Percentiles rank a stretch among this genome's conserved stretches.
Conservation (phyloP, 2,888 invertebrate species). For the Microplitis manilae region DNA sequence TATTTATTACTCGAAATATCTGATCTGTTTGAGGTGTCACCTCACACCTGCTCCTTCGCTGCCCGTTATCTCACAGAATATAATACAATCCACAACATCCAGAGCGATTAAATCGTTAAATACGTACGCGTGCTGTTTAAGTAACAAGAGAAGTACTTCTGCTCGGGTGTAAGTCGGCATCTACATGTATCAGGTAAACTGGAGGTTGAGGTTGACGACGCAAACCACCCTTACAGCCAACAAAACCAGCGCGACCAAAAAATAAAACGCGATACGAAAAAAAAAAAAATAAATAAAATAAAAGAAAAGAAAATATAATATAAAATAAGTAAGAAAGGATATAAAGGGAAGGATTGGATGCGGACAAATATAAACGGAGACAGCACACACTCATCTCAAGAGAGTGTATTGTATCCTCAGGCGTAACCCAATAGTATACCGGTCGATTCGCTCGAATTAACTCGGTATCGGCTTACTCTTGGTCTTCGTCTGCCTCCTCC, state of each 20-base stretch:
- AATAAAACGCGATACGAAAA: background rate
- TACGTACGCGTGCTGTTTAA: conserved; percentile 17
- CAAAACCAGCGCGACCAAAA: background rate
- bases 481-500: conserved; percentile 19
- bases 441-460: conserved; percentile 50
- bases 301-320: background rate
- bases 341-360: conserved; percentile 27
- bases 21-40: background rate
- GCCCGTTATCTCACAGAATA: background rate
- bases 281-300: background rate
- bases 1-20: background rate
- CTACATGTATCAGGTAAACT: conserved; percentile 4
- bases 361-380: conserved; percentile 43
- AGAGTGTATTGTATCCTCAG: conserved; percentile 46
- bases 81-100: background rate
- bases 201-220: conserved; percentile 1
- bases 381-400: conserved; percentile 13
- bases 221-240: conserved; percentile 7
- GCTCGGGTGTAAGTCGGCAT: background rate
- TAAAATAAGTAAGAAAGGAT: conserved; percentile 12
- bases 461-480: conserved; percentile 46
- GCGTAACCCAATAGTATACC: conserved; percentile 57
- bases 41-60: background rate
- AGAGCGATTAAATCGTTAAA: conserved; percentile 16
- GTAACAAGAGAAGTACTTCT: conserved; percentile 7